phyloP scores from a whole-genome alignment of 1,140 invertebrate species.

The Scaptomyza montana region DNA sequence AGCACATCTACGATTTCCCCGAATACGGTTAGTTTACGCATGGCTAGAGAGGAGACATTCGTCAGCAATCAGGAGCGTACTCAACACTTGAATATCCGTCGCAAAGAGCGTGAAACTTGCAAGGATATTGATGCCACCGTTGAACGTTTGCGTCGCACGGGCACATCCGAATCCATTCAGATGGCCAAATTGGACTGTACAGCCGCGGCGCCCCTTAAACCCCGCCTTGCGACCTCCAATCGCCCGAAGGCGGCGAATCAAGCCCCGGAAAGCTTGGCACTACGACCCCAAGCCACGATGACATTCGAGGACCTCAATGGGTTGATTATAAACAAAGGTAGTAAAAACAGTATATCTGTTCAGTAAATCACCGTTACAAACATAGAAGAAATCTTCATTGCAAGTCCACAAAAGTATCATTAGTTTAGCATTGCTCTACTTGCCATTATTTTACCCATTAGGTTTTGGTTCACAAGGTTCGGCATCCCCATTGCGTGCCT shows the following conservation, averaged over 20 bases:
- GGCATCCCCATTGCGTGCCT: conserved; percentile 37
- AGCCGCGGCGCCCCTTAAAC: conserved; percentile 40
- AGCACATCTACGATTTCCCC: conserved; percentile 17
- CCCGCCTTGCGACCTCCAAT: conserved; percentile 2
- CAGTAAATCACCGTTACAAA: background rate
- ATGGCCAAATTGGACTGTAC: conserved; percentile 54
- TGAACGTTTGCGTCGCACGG: conserved; percentile 26
- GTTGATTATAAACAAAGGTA: conserved; percentile 65
- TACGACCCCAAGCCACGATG: conserved; percentile 42
- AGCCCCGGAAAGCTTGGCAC: conserved; percentile 15
- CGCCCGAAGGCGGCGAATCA: conserved; percentile 23
- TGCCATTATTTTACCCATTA: background rate
- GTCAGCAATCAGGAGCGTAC: conserved; percentile 1
- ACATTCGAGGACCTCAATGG: conserved; percentile 66
- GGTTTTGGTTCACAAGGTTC: conserved; percentile 9
- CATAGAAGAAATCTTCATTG: too few relatives aligned
- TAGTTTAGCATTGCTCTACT: conserved; percentile 4
- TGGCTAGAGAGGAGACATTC: conserved; percentile 13
- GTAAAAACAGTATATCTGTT: background rate
- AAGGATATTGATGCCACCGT: conserved; percentile 43
- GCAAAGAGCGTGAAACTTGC: conserved; percentile 28
- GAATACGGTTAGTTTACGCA: conserved; percentile 30
- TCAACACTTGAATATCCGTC: conserved; percentile 16
- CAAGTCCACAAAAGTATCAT: background rate
- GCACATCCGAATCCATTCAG: conserved; percentile 23